These are phyloP conservation scores for Colletes latitarsis DNA, from an alignment of 1,140 invertebrate species.

Conservation along the genomic window DNA sequence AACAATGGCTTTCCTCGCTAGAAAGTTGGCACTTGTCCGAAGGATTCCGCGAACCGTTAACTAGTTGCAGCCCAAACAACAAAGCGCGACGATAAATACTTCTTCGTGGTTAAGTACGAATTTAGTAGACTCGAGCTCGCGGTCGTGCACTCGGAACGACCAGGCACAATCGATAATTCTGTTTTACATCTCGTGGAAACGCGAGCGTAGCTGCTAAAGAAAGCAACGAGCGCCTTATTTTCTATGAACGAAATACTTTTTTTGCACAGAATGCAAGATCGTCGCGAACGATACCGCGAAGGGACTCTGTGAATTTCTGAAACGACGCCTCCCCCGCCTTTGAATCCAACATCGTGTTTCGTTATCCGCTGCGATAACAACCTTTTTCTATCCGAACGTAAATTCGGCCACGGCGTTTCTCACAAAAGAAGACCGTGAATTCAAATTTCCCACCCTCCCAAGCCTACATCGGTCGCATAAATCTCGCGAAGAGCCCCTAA, in stretches of 20 bases:
- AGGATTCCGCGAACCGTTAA: background rate
- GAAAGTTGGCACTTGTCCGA: background rate
- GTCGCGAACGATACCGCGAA: background rate
- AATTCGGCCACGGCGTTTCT: constrained; percentile 21
- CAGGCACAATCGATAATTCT: background rate
- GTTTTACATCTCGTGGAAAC: background rate
- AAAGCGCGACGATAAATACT: background rate
- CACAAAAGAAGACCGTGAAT: constrained; percentile 17
- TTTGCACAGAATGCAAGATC: background rate
- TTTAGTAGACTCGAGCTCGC: background rate
- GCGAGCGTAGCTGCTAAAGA: no score
- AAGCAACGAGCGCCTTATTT: background rate
- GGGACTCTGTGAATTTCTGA: constrained; percentile 22
- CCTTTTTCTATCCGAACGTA: constrained; percentile 19
- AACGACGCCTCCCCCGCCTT: background rate
- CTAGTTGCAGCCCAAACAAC: no score
- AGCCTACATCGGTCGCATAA: constrained; percentile 18
- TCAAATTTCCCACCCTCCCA: constrained; percentile 26
- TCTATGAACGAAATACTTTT: background rate
- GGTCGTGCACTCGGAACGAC: no score
- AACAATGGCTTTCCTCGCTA: background rate
- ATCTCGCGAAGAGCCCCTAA: constrained; percentile 9
- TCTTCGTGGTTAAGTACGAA: background rate
- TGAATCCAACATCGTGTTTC: constrained; percentile 7
- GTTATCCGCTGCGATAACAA: constrained; percentile 6